These are phyloP conservation scores for Brachionus asplanchnoidis DNA, from an alignment of 1,140 invertebrate genomes.

Conservation along the genomic window DNA sequence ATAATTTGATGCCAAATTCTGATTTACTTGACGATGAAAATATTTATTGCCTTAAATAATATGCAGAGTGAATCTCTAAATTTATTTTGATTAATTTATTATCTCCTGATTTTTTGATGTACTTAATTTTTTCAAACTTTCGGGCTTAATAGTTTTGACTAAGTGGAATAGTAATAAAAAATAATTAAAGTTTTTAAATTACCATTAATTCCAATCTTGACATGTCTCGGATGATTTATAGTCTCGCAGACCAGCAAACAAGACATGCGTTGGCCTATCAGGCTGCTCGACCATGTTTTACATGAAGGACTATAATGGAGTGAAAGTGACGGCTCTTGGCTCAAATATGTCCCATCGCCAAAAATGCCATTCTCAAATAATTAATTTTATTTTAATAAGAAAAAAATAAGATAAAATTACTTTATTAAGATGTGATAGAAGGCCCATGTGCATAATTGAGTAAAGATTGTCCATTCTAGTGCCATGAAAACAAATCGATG, in stretches of 20 bases:
- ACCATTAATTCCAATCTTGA: slow-evolving; percentile 53
- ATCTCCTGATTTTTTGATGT: too few species aligned
- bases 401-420: slow-evolving; percentile 53
- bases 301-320: slow-evolving; percentile 67
- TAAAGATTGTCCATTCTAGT: slow-evolving; percentile 74
- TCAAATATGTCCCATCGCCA: slow-evolving; percentile 71
- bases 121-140: too few species aligned
- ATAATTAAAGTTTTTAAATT: neutral
- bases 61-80: neutral
- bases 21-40: too few species aligned
- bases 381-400: slow-evolving; percentile 43
- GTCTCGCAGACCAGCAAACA: slow-evolving; percentile 74
- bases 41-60: too few species aligned
- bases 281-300: slow-evolving; percentile 68
- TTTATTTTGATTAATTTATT: neutral
- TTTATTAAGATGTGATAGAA: slow-evolving; percentile 71
- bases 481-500: slow-evolving; percentile 66
- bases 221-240: slow-evolving; percentile 65
- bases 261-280: slow-evolving; percentile 67
- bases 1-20: too few species aligned
- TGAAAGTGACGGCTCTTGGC: slow-evolving; percentile 67
- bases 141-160: too few species aligned
- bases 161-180: too few species aligned
- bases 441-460: slow-evolving; percentile 71
- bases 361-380: slow-evolving; percentile 63